phyloP scores from a whole-genome alignment of 2,113 vertebrate species.

The Labeo rohita region DNA sequence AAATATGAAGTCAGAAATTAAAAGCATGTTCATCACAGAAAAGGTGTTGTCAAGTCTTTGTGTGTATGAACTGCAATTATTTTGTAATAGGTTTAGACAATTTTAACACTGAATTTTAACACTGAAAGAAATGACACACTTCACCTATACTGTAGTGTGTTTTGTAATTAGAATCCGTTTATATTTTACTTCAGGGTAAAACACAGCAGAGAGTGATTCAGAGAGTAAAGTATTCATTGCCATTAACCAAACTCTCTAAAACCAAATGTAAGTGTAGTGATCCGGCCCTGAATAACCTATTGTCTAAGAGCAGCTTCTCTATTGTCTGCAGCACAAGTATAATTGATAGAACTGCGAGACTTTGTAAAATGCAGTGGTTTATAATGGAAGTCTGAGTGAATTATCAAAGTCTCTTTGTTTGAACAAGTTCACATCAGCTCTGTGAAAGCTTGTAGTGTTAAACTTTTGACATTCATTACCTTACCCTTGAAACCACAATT shows the following conservation, averaged over 20 bases:
- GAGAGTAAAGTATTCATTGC: background rate
- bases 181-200: background rate
- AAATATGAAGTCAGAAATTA: background rate
- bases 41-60: background rate
- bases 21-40: background rate
- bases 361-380: slow-evolving; percentile 21
- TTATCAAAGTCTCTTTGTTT: slow-evolving; percentile 27
- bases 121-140: background rate
- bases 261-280: background rate
- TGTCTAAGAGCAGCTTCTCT: background rate
- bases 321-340: background rate
- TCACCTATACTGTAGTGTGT: background rate
- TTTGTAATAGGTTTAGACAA: background rate
- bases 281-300: background rate
- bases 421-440: slow-evolving; percentile 31
- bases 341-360: background rate
- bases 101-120: background rate
- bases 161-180: background rate
- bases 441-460: slow-evolving; percentile 1
- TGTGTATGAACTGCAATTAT: background rate
- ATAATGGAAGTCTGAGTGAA: slow-evolving; percentile 25
- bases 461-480: slow-evolving; percentile 44
- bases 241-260: slow-evolving; percentile 7
- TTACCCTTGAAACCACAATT: slow-evolving; percentile 42
- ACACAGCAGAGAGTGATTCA: background rate